These are phyloP conservation scores for Magallana angulata DNA, from an alignment of 1,140 invertebrate species.

Conservation along the genomic window DNA sequence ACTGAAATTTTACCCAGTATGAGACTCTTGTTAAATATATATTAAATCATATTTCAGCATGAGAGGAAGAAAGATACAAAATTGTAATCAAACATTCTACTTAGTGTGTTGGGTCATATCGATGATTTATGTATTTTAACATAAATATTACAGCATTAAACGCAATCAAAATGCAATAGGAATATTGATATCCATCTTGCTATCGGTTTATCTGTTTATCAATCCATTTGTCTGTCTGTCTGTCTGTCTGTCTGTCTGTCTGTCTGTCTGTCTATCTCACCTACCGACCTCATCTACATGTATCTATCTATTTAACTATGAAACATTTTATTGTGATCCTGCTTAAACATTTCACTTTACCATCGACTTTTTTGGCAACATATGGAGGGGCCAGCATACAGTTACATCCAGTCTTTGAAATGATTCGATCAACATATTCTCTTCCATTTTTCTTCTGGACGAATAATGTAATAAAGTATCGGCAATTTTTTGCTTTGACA, in stretches of 20 bases:
- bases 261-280: background rate
- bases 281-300: background rate
- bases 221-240: too few relatives aligned
- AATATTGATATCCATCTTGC: too few relatives aligned
- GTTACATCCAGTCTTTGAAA: conserved; percentile 21
- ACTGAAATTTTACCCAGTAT: background rate
- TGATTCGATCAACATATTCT: background rate
- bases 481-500: background rate
- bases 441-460: background rate
- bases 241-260: too few relatives aligned
- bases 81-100: background rate
- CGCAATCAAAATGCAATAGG: too few relatives aligned
- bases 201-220: too few relatives aligned
- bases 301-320: background rate
- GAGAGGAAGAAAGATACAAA: too few relatives aligned
- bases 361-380: background rate
- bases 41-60: background rate
- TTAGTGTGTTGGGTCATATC: background rate
- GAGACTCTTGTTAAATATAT: background rate
- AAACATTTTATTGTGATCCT: background rate
- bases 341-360: background rate
- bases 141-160: background rate
- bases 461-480: background rate
- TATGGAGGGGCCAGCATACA: background rate
- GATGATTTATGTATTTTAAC: background rate